Percentiles rank a stretch among this genome's conserved stretches.
Conservation (phyloP, 2,797 vertebrate species). For the Danio kyathit region DNA sequence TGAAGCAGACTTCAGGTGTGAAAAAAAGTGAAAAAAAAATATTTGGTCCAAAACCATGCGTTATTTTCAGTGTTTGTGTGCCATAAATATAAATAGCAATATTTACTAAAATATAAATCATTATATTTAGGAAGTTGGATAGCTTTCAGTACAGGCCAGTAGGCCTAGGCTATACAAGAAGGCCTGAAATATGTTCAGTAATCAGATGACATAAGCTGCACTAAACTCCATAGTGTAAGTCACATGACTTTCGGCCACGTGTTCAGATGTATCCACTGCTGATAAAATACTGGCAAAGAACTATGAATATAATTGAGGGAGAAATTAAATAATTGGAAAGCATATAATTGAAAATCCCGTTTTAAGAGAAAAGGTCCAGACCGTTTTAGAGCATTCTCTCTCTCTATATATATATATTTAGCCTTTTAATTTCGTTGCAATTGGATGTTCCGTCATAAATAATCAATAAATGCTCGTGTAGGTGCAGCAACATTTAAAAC, state of each 20-base stretch:
- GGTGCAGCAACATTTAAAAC: not conserved
- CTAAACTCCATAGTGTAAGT: conserved; percentile 23
- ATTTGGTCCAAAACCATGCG: not conserved
- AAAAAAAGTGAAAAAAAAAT: not conserved
- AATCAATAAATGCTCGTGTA: not conserved
- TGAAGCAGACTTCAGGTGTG: conserved; percentile 4
- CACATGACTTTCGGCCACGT: conserved; percentile 49
- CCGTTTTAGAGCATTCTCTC: not conserved
- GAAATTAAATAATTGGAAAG: too few species aligned
- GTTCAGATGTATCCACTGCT: conserved; percentile 6
- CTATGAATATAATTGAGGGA: not conserved
- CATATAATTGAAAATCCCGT: too few species aligned
- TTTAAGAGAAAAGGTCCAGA: too few species aligned
- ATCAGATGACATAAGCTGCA: conserved; percentile 9
- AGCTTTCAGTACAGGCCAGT: not conserved
- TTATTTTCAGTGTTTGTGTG: not conserved
- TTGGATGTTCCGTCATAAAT: not conserved
- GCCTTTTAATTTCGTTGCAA: not conserved
- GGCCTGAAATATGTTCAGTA: conserved; percentile 14
- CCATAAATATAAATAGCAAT: not conserved
- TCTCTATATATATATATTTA: not conserved
- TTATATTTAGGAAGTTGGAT: not conserved
- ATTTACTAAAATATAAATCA: not conserved
- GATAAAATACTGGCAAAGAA: not conserved
- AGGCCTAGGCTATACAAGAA: not conserved